Conservation (phyloP, 2,797 vertebrate species). For the Dicrostonyx torquatus region DNA sequence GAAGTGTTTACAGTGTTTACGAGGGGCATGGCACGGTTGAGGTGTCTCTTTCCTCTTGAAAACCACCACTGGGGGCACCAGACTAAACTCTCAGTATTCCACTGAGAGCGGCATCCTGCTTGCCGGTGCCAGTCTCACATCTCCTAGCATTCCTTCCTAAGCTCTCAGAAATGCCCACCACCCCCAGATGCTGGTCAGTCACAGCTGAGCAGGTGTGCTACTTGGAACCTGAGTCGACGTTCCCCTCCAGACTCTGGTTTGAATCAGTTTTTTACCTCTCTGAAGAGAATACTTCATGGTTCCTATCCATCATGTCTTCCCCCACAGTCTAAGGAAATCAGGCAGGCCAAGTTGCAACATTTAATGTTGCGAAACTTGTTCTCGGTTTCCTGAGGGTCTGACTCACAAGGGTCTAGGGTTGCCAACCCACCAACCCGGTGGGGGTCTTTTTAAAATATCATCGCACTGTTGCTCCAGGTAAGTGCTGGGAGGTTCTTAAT, state of each 20-base stretch:
- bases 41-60: background rate
- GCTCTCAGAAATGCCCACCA: background rate
- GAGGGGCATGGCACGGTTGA: background rate
- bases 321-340: background rate
- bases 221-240: background rate
- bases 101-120: too few species aligned
- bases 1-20: background rate
- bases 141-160: background rate
- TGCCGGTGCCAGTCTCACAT: background rate
- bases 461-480: background rate
- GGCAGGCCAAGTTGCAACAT: background rate
- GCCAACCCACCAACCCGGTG: background rate
- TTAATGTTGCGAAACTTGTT: background rate
- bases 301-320: background rate
- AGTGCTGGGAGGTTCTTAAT: background rate
- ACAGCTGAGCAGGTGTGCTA: background rate
- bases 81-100: background rate
- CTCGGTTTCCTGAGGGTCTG: background rate
- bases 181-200: background rate
- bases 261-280: background rate
- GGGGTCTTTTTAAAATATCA: background rate
- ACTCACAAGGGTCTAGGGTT: background rate
- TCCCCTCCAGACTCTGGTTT: background rate
- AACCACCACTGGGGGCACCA: background rate
- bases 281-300: background rate